Conservation (phyloP, 2,797 vertebrate species). For the Coreius guichenoti region DNA sequence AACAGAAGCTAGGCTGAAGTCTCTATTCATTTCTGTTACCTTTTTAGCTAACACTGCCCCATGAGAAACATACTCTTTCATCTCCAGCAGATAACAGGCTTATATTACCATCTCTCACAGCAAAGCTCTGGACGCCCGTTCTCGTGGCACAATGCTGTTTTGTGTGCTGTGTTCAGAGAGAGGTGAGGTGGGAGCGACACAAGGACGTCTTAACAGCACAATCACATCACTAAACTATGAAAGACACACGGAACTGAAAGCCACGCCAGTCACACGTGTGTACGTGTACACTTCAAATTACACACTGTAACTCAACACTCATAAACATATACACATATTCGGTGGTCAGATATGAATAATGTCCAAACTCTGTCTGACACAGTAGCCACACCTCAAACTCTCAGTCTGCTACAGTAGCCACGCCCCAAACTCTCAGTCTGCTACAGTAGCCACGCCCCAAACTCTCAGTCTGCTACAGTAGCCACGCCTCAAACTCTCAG, state of each 20-base stretch:
- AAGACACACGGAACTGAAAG: not conserved
- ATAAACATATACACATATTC: not conserved
- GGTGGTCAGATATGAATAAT: not conserved
- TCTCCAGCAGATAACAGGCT: constrained; percentile 26
- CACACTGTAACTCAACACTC: not conserved
- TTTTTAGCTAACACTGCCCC: not conserved
- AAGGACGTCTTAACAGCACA: not conserved
- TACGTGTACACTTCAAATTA: not conserved
- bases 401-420: no score
- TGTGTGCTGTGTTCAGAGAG: not conserved
- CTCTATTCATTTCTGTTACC: constrained; percentile 28
- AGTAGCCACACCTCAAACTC: no score
- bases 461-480: no score
- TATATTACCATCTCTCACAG: not conserved
- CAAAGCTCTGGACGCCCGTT: not conserved
- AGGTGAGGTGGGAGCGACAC: not conserved
- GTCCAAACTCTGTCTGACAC: no score
- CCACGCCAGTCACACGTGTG: not conserved
- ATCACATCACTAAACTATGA: not conserved
- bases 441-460: no score
- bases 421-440: no score
- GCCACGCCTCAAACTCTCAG: no score
- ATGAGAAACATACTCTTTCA: constrained; percentile 12
- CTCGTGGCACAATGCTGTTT: not conserved
- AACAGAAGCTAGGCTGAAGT: constrained; percentile 7